These are phyloP conservation scores for Sciurus vulgaris DNA, from an alignment of 2,797 vertebrate genomes.

Conservation along the genomic window DNA sequence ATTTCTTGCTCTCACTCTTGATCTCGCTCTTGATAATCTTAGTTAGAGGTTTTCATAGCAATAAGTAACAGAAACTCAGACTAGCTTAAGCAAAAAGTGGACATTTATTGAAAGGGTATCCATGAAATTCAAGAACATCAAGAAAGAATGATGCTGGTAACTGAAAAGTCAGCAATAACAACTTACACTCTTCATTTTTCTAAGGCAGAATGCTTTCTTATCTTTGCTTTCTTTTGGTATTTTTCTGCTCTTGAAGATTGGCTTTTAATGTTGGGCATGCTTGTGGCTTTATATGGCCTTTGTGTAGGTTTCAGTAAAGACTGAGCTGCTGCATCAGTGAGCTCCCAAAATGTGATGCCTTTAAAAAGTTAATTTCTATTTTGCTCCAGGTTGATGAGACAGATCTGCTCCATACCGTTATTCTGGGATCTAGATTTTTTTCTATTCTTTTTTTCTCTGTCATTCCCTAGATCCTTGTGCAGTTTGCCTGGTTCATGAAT, in stretches of 20 bases:
- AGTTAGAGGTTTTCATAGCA: neutral
- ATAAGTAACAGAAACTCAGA: constrained; percentile 19
- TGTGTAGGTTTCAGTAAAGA: neutral
- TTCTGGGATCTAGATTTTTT: neutral
- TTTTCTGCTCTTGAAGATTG: neutral
- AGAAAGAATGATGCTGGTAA: neutral
- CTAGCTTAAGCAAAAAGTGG: constrained; percentile 42
- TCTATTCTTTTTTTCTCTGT: neutral
- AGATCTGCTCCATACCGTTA: neutral
- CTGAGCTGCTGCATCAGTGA: neutral
- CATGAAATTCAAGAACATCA: neutral
- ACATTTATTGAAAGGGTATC: neutral
- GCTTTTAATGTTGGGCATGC: neutral
- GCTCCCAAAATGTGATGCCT: neutral
- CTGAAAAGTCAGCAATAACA: neutral
- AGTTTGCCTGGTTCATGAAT: neutral
- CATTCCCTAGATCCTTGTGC: neutral
- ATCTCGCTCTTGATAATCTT: neutral
- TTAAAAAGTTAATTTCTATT: neutral
- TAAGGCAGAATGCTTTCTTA: neutral
- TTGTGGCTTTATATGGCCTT: neutral
- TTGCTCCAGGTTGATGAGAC: neutral
- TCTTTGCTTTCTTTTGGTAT: neutral
- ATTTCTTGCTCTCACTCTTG: neutral
- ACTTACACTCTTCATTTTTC: neutral